phyloP scores from a whole-genome alignment of 2,888 invertebrate genomes.

The Drosophila engyochracea region DNA sequence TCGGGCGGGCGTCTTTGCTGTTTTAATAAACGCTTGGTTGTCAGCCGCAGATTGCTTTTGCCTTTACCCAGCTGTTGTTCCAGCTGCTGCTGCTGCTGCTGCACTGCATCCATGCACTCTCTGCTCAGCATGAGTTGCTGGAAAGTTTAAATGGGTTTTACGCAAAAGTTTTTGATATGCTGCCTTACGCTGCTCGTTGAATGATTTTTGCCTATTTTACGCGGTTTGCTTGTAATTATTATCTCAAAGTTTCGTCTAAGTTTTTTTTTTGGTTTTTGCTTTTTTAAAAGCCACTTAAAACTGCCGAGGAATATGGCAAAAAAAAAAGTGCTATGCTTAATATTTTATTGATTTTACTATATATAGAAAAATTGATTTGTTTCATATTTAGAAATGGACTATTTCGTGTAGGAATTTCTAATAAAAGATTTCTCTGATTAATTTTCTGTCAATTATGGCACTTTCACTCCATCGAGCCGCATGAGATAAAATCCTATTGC shows the following conservation, averaged over 20 bases:
- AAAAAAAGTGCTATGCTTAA: background rate
- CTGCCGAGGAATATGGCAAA: constrained; percentile 2
- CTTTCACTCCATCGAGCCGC: constrained; percentile 1
- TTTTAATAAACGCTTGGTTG: constrained; percentile 75
- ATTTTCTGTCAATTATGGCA: constrained; percentile 19
- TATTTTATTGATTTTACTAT: constrained; percentile 18
- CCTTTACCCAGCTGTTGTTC: constrained; percentile 35
- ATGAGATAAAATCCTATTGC: constrained; percentile 30
- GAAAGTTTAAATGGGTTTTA: constrained; percentile 80
- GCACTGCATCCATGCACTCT: constrained; percentile 48
- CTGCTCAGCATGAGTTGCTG: constrained; percentile 69
- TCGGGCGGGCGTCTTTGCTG: constrained; percentile 33
- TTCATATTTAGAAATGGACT: background rate
- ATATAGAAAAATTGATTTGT: too few relatives aligned
- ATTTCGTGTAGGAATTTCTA: constrained; percentile 1
- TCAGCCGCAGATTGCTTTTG: constrained; percentile 74
- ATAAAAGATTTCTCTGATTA: constrained; percentile 18
- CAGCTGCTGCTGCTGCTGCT: constrained; percentile 28
- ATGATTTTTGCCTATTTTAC: constrained; percentile 44
- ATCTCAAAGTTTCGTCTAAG: constrained; percentile 33
- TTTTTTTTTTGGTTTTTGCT: background rate
- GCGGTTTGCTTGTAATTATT: constrained; percentile 51
- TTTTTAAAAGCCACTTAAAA: constrained; percentile 36
- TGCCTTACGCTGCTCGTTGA: constrained; percentile 49
- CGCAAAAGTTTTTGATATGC: constrained; percentile 74